These are phyloP conservation scores for Ficedula albicollis DNA, from an alignment of 2,797 vertebrate genomes.

Conservation along the genomic window DNA sequence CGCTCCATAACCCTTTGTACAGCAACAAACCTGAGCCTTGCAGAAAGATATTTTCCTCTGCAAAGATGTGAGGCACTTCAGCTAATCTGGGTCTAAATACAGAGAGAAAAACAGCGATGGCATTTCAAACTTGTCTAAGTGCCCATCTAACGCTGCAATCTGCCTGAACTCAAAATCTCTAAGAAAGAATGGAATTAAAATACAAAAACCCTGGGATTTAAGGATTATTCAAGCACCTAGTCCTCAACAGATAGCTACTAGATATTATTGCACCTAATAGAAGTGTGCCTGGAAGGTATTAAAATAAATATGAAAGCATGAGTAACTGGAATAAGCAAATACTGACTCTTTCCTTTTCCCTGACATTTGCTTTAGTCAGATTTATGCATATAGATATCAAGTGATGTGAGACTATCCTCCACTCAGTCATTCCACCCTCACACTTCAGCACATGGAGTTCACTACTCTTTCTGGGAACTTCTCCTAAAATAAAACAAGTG, in stretches of 20 bases:
- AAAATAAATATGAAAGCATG: not conserved
- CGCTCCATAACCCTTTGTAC: too few species aligned
- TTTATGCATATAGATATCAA: not conserved
- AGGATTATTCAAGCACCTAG: not conserved
- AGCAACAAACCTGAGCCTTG: not conserved
- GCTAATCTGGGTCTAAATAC: not conserved
- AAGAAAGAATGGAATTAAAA: not conserved
- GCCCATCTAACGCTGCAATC: not conserved
- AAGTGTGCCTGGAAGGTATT: not conserved
- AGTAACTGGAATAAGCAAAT: not conserved
- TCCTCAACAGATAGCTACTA: not conserved
- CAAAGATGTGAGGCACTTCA: not conserved
- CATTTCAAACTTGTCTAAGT: not conserved
- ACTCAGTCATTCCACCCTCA: not conserved
- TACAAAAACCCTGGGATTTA: not conserved
- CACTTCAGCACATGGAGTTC: not conserved
- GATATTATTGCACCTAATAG: not conserved
- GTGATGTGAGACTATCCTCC: accelerated
- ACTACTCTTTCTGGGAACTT: not conserved
- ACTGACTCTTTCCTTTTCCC: not conserved
- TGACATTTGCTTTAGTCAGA: not conserved
- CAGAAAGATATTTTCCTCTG: not conserved
- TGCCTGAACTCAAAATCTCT: not conserved
- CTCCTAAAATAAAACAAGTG: not conserved
- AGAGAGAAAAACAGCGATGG: not conserved